Percentiles rank a stretch among this genome's conserved stretches.
These are phyloP conservation scores for Metaphire vulgaris DNA, from an alignment of 1,140 invertebrate species.

Conservation along the genomic window DNA sequence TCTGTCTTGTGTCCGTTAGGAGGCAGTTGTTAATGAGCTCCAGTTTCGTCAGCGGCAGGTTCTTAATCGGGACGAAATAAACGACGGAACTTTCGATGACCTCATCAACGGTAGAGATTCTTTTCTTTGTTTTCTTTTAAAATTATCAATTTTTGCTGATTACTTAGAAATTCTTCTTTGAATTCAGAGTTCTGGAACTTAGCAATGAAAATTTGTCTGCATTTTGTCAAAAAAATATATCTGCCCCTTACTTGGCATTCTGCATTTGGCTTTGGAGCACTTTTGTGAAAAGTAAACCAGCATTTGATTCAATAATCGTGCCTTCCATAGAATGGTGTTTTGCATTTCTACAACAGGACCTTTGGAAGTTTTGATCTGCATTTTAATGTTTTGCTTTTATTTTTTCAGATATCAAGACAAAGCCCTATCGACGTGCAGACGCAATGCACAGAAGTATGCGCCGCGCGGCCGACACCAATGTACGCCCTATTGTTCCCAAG, in stretches of 20 bases:
- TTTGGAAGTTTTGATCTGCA: not conserved
- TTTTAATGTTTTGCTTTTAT: not conserved
- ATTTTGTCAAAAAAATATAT: not conserved
- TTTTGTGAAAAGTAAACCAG: not conserved
- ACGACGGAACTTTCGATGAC: constrained; percentile 93
- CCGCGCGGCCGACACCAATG: not conserved
- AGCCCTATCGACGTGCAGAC: constrained; percentile 89
- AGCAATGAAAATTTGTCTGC: no score
- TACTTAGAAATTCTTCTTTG: not conserved
- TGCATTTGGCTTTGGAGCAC: not conserved
- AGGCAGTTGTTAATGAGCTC: constrained; percentile 89
- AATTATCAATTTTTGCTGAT: not conserved
- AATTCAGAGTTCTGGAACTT: no score
- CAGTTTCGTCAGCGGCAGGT: constrained; percentile 85
- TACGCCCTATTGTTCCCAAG: not conserved
- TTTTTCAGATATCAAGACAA: constrained; percentile 69
- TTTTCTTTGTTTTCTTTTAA: not conserved
- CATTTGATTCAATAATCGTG: not conserved
- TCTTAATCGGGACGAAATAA: constrained; percentile 90
- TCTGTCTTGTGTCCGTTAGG: constrained; percentile 58
- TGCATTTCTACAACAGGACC: not conserved
- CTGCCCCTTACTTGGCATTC: not conserved
- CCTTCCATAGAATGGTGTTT: no score
- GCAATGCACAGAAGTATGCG: constrained; percentile 81
- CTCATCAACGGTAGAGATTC: constrained; percentile 67